A percentile compares a stretch with the other conserved stretches of the same genome.
Evolutionary conservation across 2,888 invertebrate species (phyloP).

Genomic region (Andrena hattorfiana): DNA sequence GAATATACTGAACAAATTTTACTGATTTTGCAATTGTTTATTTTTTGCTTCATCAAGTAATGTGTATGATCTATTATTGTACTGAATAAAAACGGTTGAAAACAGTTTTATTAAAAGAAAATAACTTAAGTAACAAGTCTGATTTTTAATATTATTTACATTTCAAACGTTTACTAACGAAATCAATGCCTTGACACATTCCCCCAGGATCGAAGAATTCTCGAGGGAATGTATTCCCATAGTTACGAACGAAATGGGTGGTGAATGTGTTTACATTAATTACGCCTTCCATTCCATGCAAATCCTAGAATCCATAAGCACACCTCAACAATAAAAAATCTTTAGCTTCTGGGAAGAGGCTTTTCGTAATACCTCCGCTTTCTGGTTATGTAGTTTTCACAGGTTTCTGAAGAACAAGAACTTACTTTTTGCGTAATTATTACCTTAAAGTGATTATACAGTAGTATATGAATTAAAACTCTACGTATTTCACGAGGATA

Average conservation of each 20-base stretch:
- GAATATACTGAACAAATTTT: neutral
- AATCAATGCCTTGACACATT: conserved; percentile 41
- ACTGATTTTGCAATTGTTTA: neutral
- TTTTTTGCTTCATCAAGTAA: neutral
- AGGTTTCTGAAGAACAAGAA: too few relatives aligned
- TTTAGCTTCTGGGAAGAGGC: neutral
- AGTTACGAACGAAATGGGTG: neutral
- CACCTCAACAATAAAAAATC: neutral
- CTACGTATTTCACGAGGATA: neutral
- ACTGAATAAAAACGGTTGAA: too few relatives aligned
- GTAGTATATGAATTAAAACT: neutral
- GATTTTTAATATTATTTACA: neutral
- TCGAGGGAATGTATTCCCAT: conserved; percentile 4
- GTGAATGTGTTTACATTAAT: conserved; percentile 2
- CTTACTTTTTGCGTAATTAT: too few relatives aligned
- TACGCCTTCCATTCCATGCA: neutral
- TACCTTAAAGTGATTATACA: neutral
- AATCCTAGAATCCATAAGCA: neutral
- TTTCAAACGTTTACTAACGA: conserved; percentile 4
- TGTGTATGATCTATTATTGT: neutral
- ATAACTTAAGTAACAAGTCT: neutral
- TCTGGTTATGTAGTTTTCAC: neutral
- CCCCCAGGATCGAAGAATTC: conserved; percentile 21
- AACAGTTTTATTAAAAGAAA: too few relatives aligned
- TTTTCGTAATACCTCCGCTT: neutral